Percentiles rank a stretch among this genome's conserved stretches.
Conservation (phyloP, 2,888 invertebrate genomes). For the Pogonocherus hispidulus region DNA sequence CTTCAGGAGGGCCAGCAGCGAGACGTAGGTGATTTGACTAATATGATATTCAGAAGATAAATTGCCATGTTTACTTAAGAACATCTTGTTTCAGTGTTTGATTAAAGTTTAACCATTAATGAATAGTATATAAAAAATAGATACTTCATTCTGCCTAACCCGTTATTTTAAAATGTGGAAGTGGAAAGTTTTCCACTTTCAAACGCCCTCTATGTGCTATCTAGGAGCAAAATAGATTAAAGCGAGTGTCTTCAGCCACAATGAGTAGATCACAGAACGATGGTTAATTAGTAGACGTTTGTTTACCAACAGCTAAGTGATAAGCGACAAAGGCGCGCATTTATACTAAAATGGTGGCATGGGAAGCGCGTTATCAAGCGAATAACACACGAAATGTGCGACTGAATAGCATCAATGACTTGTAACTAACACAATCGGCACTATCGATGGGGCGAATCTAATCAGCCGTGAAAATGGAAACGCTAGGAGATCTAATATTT, state of each 20-base stretch:
- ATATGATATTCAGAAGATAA: too few relatives aligned
- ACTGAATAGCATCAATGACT: constrained; percentile 58
- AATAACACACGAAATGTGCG: constrained; percentile 54
- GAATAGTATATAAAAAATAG: too few relatives aligned
- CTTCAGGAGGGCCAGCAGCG: too few relatives aligned
- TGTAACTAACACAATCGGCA: constrained; percentile 60
- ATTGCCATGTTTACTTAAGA: too few relatives aligned
- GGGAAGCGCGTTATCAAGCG: constrained; percentile 47
- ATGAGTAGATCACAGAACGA: background rate
- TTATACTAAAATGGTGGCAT: constrained; percentile 40
- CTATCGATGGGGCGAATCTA: constrained; percentile 58
- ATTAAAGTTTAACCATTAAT: too few relatives aligned
- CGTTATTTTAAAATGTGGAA: too few relatives aligned
- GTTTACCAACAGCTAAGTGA: constrained; percentile 38
- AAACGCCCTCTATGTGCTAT: too few relatives aligned
- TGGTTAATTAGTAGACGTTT: constrained; percentile 20
- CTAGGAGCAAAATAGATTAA: too few relatives aligned
- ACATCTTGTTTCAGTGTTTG: too few relatives aligned
- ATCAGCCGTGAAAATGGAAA: constrained; percentile 57
- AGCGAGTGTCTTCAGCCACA: constrained; percentile 5
- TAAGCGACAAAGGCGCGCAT: constrained; percentile 42
- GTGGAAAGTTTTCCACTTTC: too few relatives aligned
- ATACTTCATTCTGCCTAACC: too few relatives aligned
- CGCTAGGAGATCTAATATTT: constrained; percentile 44
- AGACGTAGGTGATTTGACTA: too few relatives aligned